Conservation (phyloP, 2,888 invertebrate species). For the Fragum sueziense region DNA sequence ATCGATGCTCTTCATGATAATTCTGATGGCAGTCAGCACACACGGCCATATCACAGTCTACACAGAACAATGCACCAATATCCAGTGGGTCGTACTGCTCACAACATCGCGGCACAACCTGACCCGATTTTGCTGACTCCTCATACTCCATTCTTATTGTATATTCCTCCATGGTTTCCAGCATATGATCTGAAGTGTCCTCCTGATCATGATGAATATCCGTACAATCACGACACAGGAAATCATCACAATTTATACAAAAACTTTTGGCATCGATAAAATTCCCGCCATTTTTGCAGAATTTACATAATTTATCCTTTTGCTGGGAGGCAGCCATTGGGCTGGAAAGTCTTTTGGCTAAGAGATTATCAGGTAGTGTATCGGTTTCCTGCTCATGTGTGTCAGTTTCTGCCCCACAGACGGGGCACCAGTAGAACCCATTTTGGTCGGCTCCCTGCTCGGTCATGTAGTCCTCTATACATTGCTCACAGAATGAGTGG, state of each 20-base stretch:
- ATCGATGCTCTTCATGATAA: slow-evolving; percentile 69
- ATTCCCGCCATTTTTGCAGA: slow-evolving; percentile 68
- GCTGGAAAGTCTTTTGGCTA: slow-evolving; percentile 69
- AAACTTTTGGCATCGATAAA: slow-evolving; percentile 64
- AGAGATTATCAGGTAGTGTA: slow-evolving; percentile 68
- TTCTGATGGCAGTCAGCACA: slow-evolving; percentile 72
- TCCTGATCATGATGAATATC: slow-evolving; percentile 64
- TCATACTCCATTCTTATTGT: slow-evolving; percentile 51
- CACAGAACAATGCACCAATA: slow-evolving; percentile 73
- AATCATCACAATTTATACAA: slow-evolving; percentile 74
- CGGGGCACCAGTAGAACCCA: slow-evolving; percentile 68
- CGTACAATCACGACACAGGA: slow-evolving; percentile 68
- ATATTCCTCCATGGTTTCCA: slow-evolving; percentile 65
- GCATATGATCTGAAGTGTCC: slow-evolving; percentile 70
- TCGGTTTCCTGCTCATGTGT: slow-evolving; percentile 46
- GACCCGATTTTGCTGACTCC: slow-evolving; percentile 45
- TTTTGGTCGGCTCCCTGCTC: slow-evolving; percentile 51
- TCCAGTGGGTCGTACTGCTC: slow-evolving; percentile 72
- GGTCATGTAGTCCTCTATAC: slow-evolving; percentile 56
- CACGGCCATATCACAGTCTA: slow-evolving; percentile 73
- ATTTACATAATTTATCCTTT: slow-evolving; percentile 61
- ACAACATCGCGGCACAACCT: slow-evolving; percentile 70
- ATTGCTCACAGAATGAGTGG: slow-evolving; percentile 68
- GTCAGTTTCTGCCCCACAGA: slow-evolving; percentile 63
- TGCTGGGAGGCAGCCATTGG: slow-evolving; percentile 51